Percentiles rank a stretch among this genome's conserved stretches.
phyloP scores from a whole-genome alignment of 2,113 vertebrate species.

The Gallinago paraguaiae region DNA sequence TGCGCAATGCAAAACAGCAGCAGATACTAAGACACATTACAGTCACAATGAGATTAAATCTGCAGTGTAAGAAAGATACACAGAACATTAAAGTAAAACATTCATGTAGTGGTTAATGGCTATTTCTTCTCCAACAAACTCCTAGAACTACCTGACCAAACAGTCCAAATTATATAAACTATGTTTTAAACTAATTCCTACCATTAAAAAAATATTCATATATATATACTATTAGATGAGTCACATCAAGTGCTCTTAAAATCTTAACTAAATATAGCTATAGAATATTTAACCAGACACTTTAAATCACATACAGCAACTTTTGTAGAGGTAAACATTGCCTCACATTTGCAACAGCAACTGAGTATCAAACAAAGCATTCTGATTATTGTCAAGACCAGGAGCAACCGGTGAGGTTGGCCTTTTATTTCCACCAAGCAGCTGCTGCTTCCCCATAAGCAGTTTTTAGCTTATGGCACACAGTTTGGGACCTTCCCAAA shows the following conservation, averaged over 20 bases:
- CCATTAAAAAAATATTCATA: slow-evolving; percentile 64
- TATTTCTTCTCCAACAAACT: background rate
- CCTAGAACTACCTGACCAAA: slow-evolving; percentile 18
- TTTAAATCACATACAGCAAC: slow-evolving; percentile 56
- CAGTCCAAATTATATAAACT: slow-evolving; percentile 46
- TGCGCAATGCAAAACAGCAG: background rate
- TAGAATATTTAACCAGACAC: slow-evolving; percentile 34
- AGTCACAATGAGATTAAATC: background rate
- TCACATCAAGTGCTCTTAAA: slow-evolving; percentile 23
- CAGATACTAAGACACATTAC: background rate
- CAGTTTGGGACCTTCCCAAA: background rate
- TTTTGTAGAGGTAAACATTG: slow-evolving; percentile 59
- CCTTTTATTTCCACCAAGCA: background rate
- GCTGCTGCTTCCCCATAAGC: background rate
- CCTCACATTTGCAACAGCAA: slow-evolving; percentile 54
- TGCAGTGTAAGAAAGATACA: background rate
- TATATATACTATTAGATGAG: slow-evolving; percentile 54
- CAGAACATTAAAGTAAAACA: slow-evolving; percentile 7
- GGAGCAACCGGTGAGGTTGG: background rate
- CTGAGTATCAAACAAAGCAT: background rate
- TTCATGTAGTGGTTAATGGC: slow-evolving; percentile 6
- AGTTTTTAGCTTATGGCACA: background rate
- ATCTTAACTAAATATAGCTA: slow-evolving; percentile 56
- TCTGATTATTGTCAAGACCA: background rate
- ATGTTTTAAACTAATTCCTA: slow-evolving; percentile 43